Base-by-base conservation (phyloP, 2,113 vertebrate species). In the Erpornis zantholeuca region DNA sequence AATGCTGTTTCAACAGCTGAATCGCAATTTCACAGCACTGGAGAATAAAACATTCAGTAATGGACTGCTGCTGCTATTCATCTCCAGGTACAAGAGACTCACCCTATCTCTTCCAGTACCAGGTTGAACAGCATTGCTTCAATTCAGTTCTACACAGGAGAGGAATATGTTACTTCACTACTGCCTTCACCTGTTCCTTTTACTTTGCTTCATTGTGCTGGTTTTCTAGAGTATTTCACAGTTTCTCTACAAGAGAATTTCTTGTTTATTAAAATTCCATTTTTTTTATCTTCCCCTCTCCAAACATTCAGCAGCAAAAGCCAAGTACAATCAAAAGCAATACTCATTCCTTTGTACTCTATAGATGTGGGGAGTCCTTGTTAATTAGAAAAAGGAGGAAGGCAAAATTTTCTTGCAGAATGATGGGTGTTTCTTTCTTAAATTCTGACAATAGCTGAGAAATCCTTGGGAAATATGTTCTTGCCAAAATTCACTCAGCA, bases 381-480 rank as follows among this genome's bases (percentile, higher is more conserved):
- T 76, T 93, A 96, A 94, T 94, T 94, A 64, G 80, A 88, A 96
- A 79, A 93, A 92, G 69, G 57, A 93, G 80, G 50, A 79, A 82
- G 56, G 28, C 56, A 65, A 93, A 83, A 10, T 88, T 96, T 88
- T 90, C 60, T 90, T 24, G 6, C n/a, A 60, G 76, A 83, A 60
- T 68, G 42, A 81, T 83, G 88, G n/a, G 22, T 83, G 35, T 90
- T 97, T 88, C 90, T 94, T 83, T 88, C 57, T 63, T 81, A 72
- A 86, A 71, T 84, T 88, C 52, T 88, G 79, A 90, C 93, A 95
- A 92, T 83, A 92, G 92, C 73, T 76, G 76, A 90, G 79, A 94
- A 93, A 81, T 83, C 80, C 53, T 94, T 90, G 82, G 70, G 81
- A 94, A 93, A 90, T 45, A 72, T 28, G 9, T 63, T 94, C 45